Conservation (phyloP, 2,888 invertebrate genomes). For the Erebia palarica region DNA sequence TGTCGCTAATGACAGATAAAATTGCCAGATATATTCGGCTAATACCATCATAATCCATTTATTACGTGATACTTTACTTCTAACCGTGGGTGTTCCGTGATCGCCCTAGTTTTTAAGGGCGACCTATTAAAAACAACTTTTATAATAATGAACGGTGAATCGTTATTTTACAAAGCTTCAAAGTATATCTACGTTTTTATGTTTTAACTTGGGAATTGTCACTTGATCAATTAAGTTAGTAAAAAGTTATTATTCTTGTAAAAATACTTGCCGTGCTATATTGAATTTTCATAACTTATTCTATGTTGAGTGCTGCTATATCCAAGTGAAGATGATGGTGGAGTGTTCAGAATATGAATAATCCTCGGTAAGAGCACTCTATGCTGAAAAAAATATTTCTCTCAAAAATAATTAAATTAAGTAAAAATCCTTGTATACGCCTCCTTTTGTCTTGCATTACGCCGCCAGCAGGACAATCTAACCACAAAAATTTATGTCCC, state of each 20-base stretch:
- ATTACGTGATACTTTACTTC: neutral
- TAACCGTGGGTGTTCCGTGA: neutral
- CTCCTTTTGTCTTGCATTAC: conserved; percentile 22
- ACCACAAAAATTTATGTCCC: conserved; percentile 38
- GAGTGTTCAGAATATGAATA: neutral
- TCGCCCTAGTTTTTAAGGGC: neutral
- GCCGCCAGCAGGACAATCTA: conserved; percentile 33
- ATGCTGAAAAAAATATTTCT: neutral
- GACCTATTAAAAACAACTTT: conserved; percentile 1
- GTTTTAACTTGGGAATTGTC: neutral
- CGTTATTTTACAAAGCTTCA: conserved; percentile 10
- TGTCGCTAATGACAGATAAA: conserved; percentile 6
- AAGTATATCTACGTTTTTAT: neutral
- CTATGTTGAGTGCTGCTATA: too few relatives aligned
- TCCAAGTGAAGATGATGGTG: neutral
- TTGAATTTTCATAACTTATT: too few relatives aligned
- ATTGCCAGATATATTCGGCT: conserved; percentile 8
- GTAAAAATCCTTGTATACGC: conserved; percentile 19
- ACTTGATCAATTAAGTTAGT: neutral
- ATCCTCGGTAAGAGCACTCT: neutral
- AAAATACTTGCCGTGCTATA: too few relatives aligned
- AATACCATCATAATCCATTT: neutral
- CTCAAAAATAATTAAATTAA: conserved; percentile 12
- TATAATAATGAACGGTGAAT: neutral
- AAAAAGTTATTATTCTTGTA: neutral